phyloP scores from a whole-genome alignment of 2,888 invertebrate genomes.

The Strigamia transsilvanica region DNA sequence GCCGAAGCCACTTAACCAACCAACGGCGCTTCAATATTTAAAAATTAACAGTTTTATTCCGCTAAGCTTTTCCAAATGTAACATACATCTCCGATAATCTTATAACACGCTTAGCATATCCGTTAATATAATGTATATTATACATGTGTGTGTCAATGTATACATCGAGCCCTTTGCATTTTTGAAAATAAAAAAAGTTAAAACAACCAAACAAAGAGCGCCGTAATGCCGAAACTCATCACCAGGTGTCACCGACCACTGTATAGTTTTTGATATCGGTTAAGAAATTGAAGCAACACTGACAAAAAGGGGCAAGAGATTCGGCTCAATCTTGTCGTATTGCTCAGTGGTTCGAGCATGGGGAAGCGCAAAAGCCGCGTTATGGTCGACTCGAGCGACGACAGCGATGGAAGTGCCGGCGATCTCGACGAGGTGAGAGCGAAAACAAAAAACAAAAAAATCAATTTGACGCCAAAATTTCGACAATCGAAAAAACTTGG shows the following conservation, averaged over 20 bases:
- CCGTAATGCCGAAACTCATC: too few species aligned
- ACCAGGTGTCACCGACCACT: too few species aligned
- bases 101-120: neutral
- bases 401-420: conserved; percentile 69
- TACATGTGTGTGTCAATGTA: too few species aligned
- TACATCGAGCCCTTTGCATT: too few species aligned
- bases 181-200: too few species aligned
- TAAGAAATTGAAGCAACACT: too few species aligned
- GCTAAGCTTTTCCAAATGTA: neutral
- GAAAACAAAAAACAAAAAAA: too few species aligned
- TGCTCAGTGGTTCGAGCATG: neutral
- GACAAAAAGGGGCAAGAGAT: neutral
- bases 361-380: conserved; percentile 81
- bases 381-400: conserved; percentile 76
- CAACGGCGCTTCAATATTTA: neutral
- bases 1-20: neutral
- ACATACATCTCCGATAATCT: neutral
- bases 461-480: conserved; percentile 30
- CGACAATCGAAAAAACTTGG: neutral
- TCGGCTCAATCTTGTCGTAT: neutral
- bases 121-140: too few species aligned
- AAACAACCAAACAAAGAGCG: too few species aligned
- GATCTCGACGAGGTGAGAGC: conserved; percentile 84
- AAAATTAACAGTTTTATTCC: neutral
- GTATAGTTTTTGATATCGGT: too few species aligned